phyloP scores from a whole-genome alignment of 2,888 invertebrate species.

The Galerucella calmariensis region DNA sequence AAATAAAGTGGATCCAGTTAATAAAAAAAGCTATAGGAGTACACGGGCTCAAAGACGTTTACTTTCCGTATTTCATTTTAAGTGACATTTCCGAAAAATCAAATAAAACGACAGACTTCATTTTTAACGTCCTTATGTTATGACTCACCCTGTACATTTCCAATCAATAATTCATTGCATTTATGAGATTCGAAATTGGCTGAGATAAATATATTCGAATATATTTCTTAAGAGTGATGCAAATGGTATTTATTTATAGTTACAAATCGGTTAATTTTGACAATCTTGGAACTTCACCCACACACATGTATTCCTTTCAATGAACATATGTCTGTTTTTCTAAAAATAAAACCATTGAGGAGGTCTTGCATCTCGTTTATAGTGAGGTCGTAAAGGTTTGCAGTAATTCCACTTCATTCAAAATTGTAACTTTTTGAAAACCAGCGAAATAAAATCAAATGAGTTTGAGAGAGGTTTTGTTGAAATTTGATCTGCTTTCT shows the following conservation, averaged over 20 bases:
- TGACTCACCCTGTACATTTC: not conserved
- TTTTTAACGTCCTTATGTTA: no score
- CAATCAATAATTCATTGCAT: slow-evolving; percentile 1
- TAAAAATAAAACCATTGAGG: slow-evolving; percentile 21
- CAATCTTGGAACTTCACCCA: slow-evolving; percentile 9
- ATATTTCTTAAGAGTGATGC: not conserved
- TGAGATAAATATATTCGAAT: not conserved
- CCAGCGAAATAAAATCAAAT: no score
- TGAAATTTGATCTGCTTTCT: no score
- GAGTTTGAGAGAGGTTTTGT: no score
- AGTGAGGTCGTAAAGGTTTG: not conserved
- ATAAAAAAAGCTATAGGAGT: slow-evolving; percentile 27
- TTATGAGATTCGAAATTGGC: not conserved
- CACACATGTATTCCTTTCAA: not conserved
- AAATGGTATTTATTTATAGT: slow-evolving; percentile 23
- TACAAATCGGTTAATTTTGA: slow-evolving; percentile 20
- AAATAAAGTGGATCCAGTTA: slow-evolving; percentile 26
- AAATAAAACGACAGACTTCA: no score
- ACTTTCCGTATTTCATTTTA: slow-evolving; percentile 9
- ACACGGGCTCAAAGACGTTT: slow-evolving; percentile 10
- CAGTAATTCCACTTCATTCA: no score
- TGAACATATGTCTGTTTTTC: slow-evolving; percentile 14
- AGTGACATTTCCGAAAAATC: slow-evolving; percentile 24
- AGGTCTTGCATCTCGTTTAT: slow-evolving; percentile 11
- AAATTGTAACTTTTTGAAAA: no score